A percentile compares a stretch with the other conserved stretches of the same genome.
These are phyloP conservation scores for Pangasianodon hypophthalmus DNA, from an alignment of 2,113 vertebrate species.

Conservation along the genomic window DNA sequence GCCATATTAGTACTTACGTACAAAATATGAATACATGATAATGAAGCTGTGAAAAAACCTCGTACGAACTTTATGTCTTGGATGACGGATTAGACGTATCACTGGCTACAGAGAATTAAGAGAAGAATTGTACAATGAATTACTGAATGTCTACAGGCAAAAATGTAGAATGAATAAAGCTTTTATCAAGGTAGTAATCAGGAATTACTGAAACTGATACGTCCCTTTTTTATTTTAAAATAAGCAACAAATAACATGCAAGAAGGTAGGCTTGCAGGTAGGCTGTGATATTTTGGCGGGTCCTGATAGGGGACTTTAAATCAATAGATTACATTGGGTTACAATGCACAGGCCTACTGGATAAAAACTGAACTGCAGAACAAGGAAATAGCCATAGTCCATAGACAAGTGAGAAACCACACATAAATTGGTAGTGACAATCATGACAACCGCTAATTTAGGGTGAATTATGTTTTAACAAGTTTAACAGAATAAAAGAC, in stretches of 20 bases:
- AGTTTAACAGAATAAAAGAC: not conserved
- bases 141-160: not conserved
- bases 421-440: not conserved
- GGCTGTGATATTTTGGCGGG: not conserved
- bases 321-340: not conserved
- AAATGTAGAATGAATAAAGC: not conserved
- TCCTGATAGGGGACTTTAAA: not conserved
- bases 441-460: constrained; percentile 1
- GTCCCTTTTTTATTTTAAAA: not conserved
- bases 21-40: not conserved
- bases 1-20: not conserved
- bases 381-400: not conserved
- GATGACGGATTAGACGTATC: not conserved
- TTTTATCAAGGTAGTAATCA: not conserved
- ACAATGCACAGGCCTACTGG: not conserved
- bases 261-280: not conserved
- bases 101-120: not conserved
- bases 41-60: not conserved
- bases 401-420: not conserved
- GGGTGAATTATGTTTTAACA: not conserved
- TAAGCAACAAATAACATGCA: no score
- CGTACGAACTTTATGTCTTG: not conserved
- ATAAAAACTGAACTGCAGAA: not conserved
- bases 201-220: not conserved
- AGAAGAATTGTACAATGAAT: not conserved